Conservation (phyloP, 1,140 invertebrate genomes). For the Aradophagus sp. region DNA sequence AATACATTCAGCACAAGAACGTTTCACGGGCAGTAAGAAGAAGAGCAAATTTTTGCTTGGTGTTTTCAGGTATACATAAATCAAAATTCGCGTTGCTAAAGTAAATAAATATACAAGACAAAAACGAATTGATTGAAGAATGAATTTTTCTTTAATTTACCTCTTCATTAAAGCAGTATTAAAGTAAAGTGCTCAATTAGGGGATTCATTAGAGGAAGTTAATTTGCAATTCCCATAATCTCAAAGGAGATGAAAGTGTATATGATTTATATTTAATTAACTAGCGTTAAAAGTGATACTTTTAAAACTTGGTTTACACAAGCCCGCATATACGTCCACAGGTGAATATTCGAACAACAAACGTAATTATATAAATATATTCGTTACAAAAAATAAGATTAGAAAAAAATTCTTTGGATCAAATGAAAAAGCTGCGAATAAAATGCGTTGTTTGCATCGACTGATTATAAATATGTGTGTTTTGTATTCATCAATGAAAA, state of each 20-base stretch:
- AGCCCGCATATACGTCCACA: conserved; percentile 30
- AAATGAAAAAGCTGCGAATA: conserved; percentile 57
- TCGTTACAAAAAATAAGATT: no score
- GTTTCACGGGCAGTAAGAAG: no score
- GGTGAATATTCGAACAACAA: no score
- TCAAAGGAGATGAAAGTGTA: conserved; percentile 16
- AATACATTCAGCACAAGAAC: no score
- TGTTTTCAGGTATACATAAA: no score
- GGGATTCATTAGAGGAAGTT: conserved; percentile 18
- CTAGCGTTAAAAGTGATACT: conserved; percentile 4
- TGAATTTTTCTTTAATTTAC: conserved; percentile 7
- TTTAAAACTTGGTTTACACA: conserved; percentile 21
- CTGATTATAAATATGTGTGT: no score
- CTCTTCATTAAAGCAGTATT: conserved; percentile 31
- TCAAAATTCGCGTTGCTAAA: no score
- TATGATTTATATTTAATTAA: conserved; percentile 13
- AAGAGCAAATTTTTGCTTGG: no score
- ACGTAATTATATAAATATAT: no score
- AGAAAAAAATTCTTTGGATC: conserved; percentile 68
- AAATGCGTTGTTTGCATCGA: no score
- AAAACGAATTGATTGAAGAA: neutral
- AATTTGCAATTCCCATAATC: conserved; percentile 12
- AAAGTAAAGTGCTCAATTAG: conserved; percentile 24
- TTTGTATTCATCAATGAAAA: no score
- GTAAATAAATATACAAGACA: neutral